Percentiles rank a stretch among this genome's conserved stretches.
Evolutionary conservation across 2,113 vertebrate genomes (phyloP).

Genomic region (Saguinus imperator): DNA sequence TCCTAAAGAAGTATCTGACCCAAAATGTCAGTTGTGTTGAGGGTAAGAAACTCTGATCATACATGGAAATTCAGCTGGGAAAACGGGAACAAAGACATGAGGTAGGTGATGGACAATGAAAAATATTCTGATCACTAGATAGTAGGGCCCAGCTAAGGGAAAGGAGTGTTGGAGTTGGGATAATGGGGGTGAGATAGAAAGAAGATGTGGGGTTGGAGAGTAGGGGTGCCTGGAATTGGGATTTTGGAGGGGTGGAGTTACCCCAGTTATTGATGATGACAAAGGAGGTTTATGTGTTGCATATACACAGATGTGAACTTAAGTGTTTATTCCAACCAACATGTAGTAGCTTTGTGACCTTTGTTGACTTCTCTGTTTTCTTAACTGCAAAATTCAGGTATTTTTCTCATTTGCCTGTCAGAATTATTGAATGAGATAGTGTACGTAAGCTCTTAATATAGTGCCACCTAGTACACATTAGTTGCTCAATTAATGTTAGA

Average conservation of each 20-base stretch:
- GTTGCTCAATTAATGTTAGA: background rate
- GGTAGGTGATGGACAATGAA: background rate
- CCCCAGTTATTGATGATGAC: background rate
- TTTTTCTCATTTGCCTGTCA: background rate
- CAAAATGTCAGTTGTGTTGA: background rate
- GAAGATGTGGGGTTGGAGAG: background rate
- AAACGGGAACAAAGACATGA: background rate
- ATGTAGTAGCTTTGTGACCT: background rate
- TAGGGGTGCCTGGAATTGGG: background rate
- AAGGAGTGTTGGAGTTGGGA: background rate
- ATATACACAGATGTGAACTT: background rate
- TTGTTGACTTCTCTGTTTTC: conserved; percentile 8
- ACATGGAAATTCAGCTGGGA: background rate
- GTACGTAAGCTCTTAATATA: background rate
- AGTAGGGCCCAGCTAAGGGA: background rate
- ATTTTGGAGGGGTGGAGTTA: background rate
- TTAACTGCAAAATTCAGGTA: background rate
- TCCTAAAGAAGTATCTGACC: background rate
- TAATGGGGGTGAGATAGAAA: background rate
- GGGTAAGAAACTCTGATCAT: background rate
- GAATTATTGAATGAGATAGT: background rate
- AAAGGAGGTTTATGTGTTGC: background rate
- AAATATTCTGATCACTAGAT: background rate
- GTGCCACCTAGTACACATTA: background rate
- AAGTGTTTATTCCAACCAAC: background rate